Evolutionary conservation across 2,888 invertebrate species (phyloP), one percentile per base, ranked within the genome.

Genomic region (Plagodis dolabraria): DNA sequence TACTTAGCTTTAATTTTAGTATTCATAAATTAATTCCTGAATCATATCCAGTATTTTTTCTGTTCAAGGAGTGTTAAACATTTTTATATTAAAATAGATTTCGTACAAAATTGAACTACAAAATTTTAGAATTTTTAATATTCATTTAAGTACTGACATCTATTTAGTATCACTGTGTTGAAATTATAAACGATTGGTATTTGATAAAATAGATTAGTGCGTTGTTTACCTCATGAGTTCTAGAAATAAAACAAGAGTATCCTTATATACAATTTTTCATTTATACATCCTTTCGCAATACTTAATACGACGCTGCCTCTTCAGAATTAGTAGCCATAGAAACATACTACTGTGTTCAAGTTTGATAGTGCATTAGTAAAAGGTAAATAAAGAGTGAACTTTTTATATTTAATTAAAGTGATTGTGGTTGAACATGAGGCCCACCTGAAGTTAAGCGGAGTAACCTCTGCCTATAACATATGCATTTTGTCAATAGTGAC

Each of bases 161-260:
- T 72, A 75, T 71, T 73, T 70, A 78, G 72, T 76, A 71, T 76
- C 74, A 75, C 79, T 81, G 83, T 79, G 76, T 81, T 80, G 80
- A 77, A 68, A 78, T 63, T 63, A 79, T 77, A 73, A 73, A 67
- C 87, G 40, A 40, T 89, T 89, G 86, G 87, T 87, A 85, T 82
- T 67, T 67, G 67, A 59, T 59, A 75, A 77, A 85, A 86, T 89
- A 91, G 88, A 83, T 81, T 90, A 91, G 92, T 22, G 22, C 80
- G 78, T 89, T 90, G 89, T 91, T 92, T 92, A 92, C 92, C 92
- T 92, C 92, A 92, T 91, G 91, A 90, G 85, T 89, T 91, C 85
- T 92, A 92, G 92, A 85, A 88, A 92, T 85, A 86, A 92, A 92
- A 91, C 81, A 78, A 87, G 83, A 89, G 84, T 89, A 89, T 89